Conservation (phyloP, 2,888 invertebrate species). For the Phymatocera aterrima region DNA sequence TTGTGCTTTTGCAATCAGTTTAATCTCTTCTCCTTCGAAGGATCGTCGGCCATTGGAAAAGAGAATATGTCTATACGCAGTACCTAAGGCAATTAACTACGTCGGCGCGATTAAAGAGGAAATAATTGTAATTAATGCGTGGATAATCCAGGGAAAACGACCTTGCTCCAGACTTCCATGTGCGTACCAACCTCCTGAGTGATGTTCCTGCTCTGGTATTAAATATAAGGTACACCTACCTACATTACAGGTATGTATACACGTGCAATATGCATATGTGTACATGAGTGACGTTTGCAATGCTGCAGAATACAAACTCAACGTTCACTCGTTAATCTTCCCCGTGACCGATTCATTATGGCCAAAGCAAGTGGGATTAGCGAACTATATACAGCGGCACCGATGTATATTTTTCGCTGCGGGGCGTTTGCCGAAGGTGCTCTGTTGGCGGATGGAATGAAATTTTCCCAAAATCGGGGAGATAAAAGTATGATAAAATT, state of each 20-base stretch:
- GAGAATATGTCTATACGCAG: slow-evolving; percentile 2
- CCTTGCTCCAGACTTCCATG: slow-evolving; percentile 13
- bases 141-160: slow-evolving; percentile 52
- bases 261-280: too few species aligned
- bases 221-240: not conserved
- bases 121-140: slow-evolving; percentile 60
- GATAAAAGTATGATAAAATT: too few species aligned
- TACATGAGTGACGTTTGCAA: slow-evolving; percentile 1
- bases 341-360: not conserved
- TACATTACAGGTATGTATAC: too few species aligned
- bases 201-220: not conserved
- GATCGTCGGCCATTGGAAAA: not conserved
- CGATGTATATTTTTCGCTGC: not conserved
- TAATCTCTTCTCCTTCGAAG: not conserved
- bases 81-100: slow-evolving; percentile 61
- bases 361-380: not conserved
- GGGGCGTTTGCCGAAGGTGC: too few species aligned
- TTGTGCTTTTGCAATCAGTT: not conserved
- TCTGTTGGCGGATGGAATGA: too few species aligned
- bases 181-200: not conserved
- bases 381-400: not conserved
- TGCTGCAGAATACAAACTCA: not conserved
- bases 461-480: too few species aligned
- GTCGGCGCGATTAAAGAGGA: slow-evolving; percentile 59
- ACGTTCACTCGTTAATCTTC: not conserved